A percentile compares a stretch with the other conserved stretches of the same genome.
phyloP scores from a whole-genome alignment of 2,888 invertebrate genomes.

The Ormyrus rosae region DNA sequence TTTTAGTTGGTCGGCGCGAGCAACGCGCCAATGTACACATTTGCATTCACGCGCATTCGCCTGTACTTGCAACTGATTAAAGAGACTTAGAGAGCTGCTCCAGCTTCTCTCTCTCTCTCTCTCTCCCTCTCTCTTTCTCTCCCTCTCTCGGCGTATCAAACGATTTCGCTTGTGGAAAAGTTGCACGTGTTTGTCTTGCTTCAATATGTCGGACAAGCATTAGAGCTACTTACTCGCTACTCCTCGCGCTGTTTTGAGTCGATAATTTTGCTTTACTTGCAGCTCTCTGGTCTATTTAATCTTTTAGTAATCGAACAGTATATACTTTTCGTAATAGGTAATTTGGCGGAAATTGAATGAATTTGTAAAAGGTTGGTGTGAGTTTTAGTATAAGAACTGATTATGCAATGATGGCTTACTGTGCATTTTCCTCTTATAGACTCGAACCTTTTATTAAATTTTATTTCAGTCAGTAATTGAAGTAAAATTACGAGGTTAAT shows the following conservation, averaged over 20 bases:
- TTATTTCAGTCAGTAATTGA: too few relatives aligned
- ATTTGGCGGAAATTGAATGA: too few relatives aligned
- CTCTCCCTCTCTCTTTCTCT: too few relatives aligned
- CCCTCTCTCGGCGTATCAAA: conserved; percentile 7
- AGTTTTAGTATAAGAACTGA: too few relatives aligned
- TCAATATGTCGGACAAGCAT: conserved; percentile 23
- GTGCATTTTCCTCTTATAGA: too few relatives aligned
- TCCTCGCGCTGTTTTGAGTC: not conserved
- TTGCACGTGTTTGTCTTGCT: conserved; percentile 30
- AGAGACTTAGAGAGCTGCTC: conserved; percentile 13
- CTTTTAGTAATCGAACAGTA: too few relatives aligned
- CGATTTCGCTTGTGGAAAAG: conserved; percentile 1
- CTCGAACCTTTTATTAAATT: too few relatives aligned
- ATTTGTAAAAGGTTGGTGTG: too few relatives aligned
- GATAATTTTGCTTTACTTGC: not conserved
- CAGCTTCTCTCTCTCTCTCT: conserved; percentile 12
- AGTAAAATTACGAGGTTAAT: too few relatives aligned
- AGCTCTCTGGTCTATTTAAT: too few relatives aligned
- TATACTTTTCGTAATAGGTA: too few relatives aligned
- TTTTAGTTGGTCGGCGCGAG: conserved; percentile 3
- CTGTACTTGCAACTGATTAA: conserved; percentile 33
- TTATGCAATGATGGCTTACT: too few relatives aligned
- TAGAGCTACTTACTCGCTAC: not conserved
- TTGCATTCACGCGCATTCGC: conserved; percentile 28
- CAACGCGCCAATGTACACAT: conserved; percentile 26